Evolutionary conservation across 2,888 invertebrate genomes (phyloP).

Genomic region (Aphelenchoides bicaudatus): DNA sequence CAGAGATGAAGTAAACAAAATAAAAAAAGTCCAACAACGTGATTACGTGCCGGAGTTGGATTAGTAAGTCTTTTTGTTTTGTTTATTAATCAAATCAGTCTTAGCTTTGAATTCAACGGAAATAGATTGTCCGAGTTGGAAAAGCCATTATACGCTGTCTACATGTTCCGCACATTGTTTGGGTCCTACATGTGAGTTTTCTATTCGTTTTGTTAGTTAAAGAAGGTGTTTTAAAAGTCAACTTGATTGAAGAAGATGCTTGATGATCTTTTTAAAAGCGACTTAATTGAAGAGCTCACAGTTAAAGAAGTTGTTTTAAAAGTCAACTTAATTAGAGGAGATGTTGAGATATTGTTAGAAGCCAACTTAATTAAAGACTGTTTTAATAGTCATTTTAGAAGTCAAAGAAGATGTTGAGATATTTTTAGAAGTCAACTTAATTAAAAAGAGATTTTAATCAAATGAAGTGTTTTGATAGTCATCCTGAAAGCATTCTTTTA

Average conservation of each 20-base stretch:
- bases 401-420: too few relatives aligned
- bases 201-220: slow-evolving; percentile 18
- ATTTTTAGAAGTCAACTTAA: too few relatives aligned
- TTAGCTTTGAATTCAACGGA: slow-evolving; percentile 72
- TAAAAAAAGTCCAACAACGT: slow-evolving; percentile 46
- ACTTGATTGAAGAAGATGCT: too few relatives aligned
- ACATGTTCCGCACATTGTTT: slow-evolving; percentile 76
- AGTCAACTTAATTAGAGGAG: too few relatives aligned
- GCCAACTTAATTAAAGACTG: too few relatives aligned
- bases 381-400: too few relatives aligned
- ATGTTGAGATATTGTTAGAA: too few relatives aligned
- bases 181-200: slow-evolving; percentile 62
- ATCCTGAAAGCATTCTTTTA: too few relatives aligned
- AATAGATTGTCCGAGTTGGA: slow-evolving; percentile 71
- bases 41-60: slow-evolving; percentile 48
- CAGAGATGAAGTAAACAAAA: slow-evolving; percentile 68
- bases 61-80: slow-evolving; percentile 33
- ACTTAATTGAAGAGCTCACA: background rate
- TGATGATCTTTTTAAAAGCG: too few relatives aligned
- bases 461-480: too few relatives aligned
- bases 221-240: background rate
- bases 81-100: slow-evolving; percentile 26
- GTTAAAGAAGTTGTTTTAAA: too few relatives aligned
- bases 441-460: too few relatives aligned
- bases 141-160: slow-evolving; percentile 73